A percentile compares a stretch with the other conserved stretches of the same genome.
Evolutionary conservation across 1,140 invertebrate species (phyloP).

Genomic region (Macrosteles quadrilineatus): DNA sequence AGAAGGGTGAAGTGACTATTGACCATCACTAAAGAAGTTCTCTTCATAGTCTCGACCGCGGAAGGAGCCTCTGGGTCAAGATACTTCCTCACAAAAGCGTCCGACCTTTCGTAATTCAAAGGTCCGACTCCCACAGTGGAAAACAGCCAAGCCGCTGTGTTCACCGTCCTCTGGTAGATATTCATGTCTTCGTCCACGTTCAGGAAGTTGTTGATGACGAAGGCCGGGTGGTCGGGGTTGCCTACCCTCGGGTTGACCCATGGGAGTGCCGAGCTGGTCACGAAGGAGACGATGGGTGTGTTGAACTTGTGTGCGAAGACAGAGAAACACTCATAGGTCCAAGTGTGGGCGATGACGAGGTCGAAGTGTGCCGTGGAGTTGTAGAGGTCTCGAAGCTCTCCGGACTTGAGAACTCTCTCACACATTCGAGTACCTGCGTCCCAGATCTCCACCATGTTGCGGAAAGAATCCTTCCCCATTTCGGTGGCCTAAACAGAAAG

Average conservation of each 20-base stretch:
- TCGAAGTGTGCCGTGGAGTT: slow-evolving; percentile 47
- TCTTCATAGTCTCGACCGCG: slow-evolving; percentile 46
- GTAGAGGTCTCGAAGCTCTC: slow-evolving; percentile 54
- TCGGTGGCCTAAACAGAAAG: not conserved
- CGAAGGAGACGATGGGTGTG: slow-evolving; percentile 60
- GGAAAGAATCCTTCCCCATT: not conserved
- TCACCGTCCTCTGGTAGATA: slow-evolving; percentile 23
- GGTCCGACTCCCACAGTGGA: not conserved
- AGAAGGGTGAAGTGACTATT: slow-evolving; percentile 52
- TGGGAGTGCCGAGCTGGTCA: slow-evolving; percentile 59
- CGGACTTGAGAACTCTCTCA: slow-evolving; percentile 13
- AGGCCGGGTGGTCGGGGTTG: slow-evolving; percentile 32
- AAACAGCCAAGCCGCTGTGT: slow-evolving; percentile 24
- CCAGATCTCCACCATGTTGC: slow-evolving; percentile 7
- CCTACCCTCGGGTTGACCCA: slow-evolving; percentile 55
- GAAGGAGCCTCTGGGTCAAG: slow-evolving; percentile 58
- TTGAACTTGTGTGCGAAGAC: slow-evolving; percentile 49
- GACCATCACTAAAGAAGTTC: slow-evolving; percentile 40
- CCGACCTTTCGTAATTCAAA: not conserved
- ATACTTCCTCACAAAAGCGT: slow-evolving; percentile 41
- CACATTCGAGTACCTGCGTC: slow-evolving; percentile 2
- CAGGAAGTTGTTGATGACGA: slow-evolving; percentile 33
- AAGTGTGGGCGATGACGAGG: slow-evolving; percentile 45
- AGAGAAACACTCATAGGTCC: slow-evolving; percentile 41
- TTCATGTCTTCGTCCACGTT: slow-evolving; percentile 33